A percentile compares a stretch with the other conserved stretches of the same genome.
phyloP scores from a whole-genome alignment of 35 echinoderm and acorn worm genomes.

The Hemicentrotus pulcherrimus region DNA sequence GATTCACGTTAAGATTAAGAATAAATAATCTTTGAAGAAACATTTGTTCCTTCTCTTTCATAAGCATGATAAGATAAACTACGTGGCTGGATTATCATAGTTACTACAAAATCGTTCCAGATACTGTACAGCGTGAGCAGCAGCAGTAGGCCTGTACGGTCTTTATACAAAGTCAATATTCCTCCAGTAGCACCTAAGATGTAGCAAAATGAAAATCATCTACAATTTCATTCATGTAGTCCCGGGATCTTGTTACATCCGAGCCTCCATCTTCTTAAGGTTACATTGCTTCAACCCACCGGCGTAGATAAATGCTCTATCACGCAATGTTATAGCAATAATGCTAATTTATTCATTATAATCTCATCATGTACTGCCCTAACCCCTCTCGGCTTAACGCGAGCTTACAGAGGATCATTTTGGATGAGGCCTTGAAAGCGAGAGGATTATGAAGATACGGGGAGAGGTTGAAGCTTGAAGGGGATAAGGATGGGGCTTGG shows the following conservation, averaged over 20 bases:
- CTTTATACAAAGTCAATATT: neutral
- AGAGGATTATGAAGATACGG: neutral
- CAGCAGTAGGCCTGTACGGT: neutral
- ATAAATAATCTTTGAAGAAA: too few species aligned
- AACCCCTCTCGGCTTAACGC: neutral
- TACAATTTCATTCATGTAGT: constrained; percentile 6
- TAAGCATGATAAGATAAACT: too few species aligned
- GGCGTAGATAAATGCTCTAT: neutral
- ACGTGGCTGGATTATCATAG: too few species aligned
- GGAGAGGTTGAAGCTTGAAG: neutral
- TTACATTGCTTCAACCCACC: neutral
- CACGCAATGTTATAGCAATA: neutral
- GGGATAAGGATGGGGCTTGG: neutral
- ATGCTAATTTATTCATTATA: constrained; percentile 20
- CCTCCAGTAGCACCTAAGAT: neutral
- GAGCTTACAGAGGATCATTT: neutral
- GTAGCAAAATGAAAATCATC: neutral
- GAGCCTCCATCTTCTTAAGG: neutral
- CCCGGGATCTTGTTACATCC: neutral
- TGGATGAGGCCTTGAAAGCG: neutral
- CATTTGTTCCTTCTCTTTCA: too few species aligned
- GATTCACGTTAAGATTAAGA: too few species aligned
- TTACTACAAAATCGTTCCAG: too few species aligned
- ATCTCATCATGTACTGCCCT: neutral
- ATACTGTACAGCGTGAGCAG: neutral